Conservation (phyloP, 1,140 invertebrate species). For the Carcinoscorpius rotundicauda region DNA sequence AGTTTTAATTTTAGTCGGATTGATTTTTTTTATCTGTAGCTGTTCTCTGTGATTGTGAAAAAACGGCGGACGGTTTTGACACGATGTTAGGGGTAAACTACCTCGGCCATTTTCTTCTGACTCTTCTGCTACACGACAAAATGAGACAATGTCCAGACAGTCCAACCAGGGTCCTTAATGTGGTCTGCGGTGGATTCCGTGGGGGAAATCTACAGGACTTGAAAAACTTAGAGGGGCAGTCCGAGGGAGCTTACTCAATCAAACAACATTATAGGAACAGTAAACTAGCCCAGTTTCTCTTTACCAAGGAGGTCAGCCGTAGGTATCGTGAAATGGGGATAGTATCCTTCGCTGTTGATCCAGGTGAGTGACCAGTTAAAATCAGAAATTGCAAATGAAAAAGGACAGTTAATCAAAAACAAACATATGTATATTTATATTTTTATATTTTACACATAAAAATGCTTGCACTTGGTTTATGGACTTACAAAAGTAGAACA, state of each 20-base stretch:
- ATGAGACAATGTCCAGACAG: slow-evolving; percentile 31
- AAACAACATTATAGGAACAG: slow-evolving; percentile 60
- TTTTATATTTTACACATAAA: too few relatives aligned
- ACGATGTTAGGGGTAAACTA: slow-evolving; percentile 33
- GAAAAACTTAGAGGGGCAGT: slow-evolving; percentile 46
- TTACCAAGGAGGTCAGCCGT: slow-evolving; percentile 47
- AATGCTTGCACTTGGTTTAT: too few relatives aligned
- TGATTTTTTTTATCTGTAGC: too few relatives aligned
- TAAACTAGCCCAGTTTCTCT: slow-evolving; percentile 63
- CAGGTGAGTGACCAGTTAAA: slow-evolving; percentile 8
- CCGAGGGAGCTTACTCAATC: slow-evolving; percentile 25
- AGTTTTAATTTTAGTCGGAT: too few relatives aligned
- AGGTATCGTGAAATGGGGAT: slow-evolving; percentile 28
- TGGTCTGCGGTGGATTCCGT: slow-evolving; percentile 38
- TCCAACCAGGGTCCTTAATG: slow-evolving; percentile 33
- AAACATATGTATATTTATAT: too few relatives aligned
- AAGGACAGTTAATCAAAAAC: too few relatives aligned
- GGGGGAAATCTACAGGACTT: slow-evolving; percentile 52
- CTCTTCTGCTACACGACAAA: slow-evolving; percentile 55
- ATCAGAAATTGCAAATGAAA: too few relatives aligned
- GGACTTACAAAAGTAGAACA: too few relatives aligned
- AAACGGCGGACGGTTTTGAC: slow-evolving; percentile 33
- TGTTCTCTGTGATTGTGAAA: slow-evolving; percentile 29
- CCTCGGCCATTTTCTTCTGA: slow-evolving; percentile 62
- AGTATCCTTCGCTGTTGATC: slow-evolving; percentile 17